Percentiles rank a stretch among this genome's conserved stretches.
These are phyloP conservation scores for Endomychus coccineus DNA, from an alignment of 2,888 invertebrate species.

Conservation along the genomic window DNA sequence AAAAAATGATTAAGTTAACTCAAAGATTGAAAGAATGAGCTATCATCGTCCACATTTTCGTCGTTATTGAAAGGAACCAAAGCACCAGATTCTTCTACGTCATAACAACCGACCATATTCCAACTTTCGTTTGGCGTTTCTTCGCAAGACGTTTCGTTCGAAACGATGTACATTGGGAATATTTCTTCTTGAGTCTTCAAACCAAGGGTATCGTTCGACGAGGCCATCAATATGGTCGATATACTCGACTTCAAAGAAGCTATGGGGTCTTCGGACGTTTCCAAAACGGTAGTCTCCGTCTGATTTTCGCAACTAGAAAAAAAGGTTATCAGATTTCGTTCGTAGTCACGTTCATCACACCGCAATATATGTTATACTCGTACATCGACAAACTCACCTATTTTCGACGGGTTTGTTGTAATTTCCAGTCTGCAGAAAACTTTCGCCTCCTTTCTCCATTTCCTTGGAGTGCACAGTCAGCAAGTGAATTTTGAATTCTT, in stretches of 20 bases:
- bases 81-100: conserved; percentile 41
- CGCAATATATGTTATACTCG: conserved; percentile 1
- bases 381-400: conserved; percentile 3
- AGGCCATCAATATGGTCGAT: conserved; percentile 25
- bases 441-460: conserved; percentile 47
- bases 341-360: no score
- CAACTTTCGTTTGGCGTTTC: conserved; percentile 36
- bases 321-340: not conserved
- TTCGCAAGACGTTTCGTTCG: no score
- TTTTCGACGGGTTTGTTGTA: conserved; percentile 1
- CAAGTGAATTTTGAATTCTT: conserved; percentile 61
- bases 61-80: conserved; percentile 36
- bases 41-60: conserved; percentile 25
- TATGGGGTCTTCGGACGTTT: conserved; percentile 1
- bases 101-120: conserved; percentile 41
- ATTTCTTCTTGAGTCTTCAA: conserved; percentile 33
- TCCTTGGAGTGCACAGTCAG: conserved; percentile 49
- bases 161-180: conserved; percentile 37
- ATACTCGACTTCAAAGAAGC: conserved; percentile 25
- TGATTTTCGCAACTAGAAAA: not conserved
- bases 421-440: conserved; percentile 26
- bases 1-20: no score
- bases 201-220: conserved; percentile 23
- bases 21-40: no score
- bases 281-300: not conserved